Base-by-base conservation (phyloP, 2,113 vertebrate genomes). In the Podiceps cristatus region DNA sequence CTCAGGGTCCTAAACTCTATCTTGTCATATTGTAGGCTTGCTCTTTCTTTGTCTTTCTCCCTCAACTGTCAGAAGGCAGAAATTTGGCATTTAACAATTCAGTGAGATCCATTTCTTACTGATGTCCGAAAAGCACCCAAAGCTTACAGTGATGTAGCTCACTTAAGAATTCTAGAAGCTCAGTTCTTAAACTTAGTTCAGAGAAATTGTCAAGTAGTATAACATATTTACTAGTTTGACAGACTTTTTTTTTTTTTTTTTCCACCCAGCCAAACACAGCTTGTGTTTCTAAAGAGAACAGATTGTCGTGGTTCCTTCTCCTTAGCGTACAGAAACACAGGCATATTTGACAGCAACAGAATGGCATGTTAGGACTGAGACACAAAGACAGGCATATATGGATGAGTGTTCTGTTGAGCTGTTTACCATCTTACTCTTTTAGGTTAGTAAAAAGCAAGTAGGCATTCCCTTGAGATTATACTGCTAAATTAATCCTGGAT, bases 281-380 rank as follows among this genome's bases (percentile, higher is more conserved):
- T 97, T 98, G 97, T 98, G 98, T 98, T 98, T 98, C 96, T 97
- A 71, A 94, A 90, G 94, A 76, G 96, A 97, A 93, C 98, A 98
- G 97, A 96, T 96, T 94, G 92, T 96, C 91, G 7, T 97, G 60
- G 81, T 96, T 97, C 90, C 74, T 95, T 93, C 86, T 94, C 64
- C 27, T 42, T 79, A 59, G 95, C 83, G 95, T 97, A 95, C 87
- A 96, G 97, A 98, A 98, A 96, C 95, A 97, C 52, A 82, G 72
- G 45, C 72, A 1, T 68, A 52, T 86, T 68, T 96, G 90, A 92
- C 90, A 95, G 96, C 85, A 95, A 83, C 71, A 86, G 82, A 95
- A 60, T n/a, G 83, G 85, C 59, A 63, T 1, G 2, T 29, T 77
- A 52, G 58, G 47, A 55, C 33, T 75, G 40, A 91, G 58, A 59